Evolutionary conservation across 2,113 vertebrate species (phyloP).

Genomic region (Corvus moneduloides): DNA sequence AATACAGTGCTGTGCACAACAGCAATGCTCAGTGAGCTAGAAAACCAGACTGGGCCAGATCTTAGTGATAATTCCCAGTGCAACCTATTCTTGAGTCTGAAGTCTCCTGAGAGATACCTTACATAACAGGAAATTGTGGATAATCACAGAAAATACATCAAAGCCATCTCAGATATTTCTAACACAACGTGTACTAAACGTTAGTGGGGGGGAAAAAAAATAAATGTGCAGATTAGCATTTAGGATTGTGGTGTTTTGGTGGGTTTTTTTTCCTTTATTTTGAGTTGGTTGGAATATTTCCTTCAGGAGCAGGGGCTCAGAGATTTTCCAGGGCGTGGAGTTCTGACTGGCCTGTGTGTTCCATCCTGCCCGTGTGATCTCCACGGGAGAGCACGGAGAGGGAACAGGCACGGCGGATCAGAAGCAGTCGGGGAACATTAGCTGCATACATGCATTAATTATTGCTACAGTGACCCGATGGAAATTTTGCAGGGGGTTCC

Average conservation of each 20-base stretch:
- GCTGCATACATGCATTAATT: slow-evolving; percentile 50
- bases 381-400: slow-evolving; percentile 30
- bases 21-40: slow-evolving; percentile 36
- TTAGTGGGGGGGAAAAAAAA: background rate
- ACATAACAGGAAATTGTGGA: slow-evolving; percentile 66
- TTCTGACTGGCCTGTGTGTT: background rate
- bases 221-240: background rate
- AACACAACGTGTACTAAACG: background rate
- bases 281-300: background rate
- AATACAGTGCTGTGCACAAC: slow-evolving; percentile 53
- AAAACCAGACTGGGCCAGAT: slow-evolving; percentile 41
- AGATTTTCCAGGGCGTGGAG: background rate
- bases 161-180: slow-evolving; percentile 48
- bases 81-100: slow-evolving; percentile 61
- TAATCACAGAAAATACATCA: slow-evolving; percentile 46
- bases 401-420: slow-evolving; percentile 17
- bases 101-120: slow-evolving; percentile 53
- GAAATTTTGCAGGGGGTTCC: slow-evolving; percentile 40
- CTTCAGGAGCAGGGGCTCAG: background rate
- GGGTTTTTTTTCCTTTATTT: background rate
- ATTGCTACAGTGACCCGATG: slow-evolving; percentile 42
- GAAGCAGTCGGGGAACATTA: slow-evolving; percentile 63
- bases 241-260: background rate
- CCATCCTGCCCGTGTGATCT: slow-evolving; percentile 46
- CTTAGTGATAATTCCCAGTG: slow-evolving; percentile 48